Evolutionary conservation across 2,113 vertebrate genomes (phyloP).

Genomic region (Calidris pugnax): DNA sequence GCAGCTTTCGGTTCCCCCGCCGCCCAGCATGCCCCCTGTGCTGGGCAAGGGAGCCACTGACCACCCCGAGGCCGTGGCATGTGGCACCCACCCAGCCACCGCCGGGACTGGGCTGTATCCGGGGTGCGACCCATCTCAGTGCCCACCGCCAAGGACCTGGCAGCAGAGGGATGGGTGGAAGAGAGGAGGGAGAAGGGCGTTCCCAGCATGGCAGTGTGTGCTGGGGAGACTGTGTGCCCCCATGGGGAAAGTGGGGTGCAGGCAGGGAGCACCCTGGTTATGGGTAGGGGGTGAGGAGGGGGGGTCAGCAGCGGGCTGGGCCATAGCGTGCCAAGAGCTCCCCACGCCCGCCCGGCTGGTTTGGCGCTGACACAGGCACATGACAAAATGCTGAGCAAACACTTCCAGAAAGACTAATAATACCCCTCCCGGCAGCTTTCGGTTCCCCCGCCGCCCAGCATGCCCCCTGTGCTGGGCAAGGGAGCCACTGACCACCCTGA

Average conservation of each 20-base stretch:
- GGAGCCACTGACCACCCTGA: accelerated
- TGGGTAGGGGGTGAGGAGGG: neutral
- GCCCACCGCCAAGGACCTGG: neutral
- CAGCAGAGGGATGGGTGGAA: neutral
- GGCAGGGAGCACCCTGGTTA: no score
- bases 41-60: neutral
- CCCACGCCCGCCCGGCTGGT: accelerated
- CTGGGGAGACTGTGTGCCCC: neutral
- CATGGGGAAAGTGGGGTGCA: accelerated
- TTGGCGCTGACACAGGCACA: neutral
- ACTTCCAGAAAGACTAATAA: constrained; percentile 14
- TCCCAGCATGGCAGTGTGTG: accelerated
- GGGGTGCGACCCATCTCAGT: accelerated
- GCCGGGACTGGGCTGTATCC: accelerated
- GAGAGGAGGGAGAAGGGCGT: neutral
- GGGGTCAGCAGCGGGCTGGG: accelerated
- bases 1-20: constrained; percentile 48
- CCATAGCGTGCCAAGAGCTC: neutral
- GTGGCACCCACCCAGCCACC: accelerated
- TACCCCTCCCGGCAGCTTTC: neutral
- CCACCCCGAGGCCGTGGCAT: accelerated
- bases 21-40: accelerated
- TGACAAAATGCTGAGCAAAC: constrained; percentile 42
- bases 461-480: neutral
- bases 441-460: neutral